Evolutionary conservation across 2,797 vertebrate genomes (phyloP).

Genomic region (Apogon hyalosoma): DNA sequence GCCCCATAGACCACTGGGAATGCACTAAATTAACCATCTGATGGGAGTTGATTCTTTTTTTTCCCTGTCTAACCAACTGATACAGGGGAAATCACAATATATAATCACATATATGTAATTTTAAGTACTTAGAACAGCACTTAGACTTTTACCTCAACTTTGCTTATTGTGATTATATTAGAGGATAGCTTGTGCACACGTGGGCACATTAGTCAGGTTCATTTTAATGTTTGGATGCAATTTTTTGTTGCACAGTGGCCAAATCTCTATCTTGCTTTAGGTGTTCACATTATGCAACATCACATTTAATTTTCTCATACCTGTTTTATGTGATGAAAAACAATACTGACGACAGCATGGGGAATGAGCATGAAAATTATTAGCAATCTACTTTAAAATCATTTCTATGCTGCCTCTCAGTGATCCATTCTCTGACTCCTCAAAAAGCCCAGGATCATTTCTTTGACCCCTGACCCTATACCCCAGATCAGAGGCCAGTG

Average conservation of each 20-base stretch:
- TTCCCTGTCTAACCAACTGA: no score
- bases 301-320: slow-evolving; percentile 1
- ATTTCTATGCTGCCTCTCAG: slow-evolving; percentile 16
- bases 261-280: slow-evolving; percentile 45
- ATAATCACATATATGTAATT: no score
- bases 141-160: slow-evolving; percentile 26
- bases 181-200: slow-evolving; percentile 18
- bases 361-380: slow-evolving; percentile 11
- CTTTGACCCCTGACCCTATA: slow-evolving; percentile 41
- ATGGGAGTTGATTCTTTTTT: not conserved
- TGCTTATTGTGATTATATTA: slow-evolving; percentile 7
- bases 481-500: slow-evolving; percentile 77
- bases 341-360: not conserved
- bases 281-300: slow-evolving; percentile 22
- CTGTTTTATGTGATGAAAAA: slow-evolving; percentile 2
- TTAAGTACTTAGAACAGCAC: slow-evolving; percentile 17
- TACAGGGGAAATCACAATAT: no score
- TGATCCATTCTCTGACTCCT: slow-evolving; percentile 29
- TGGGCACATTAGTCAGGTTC: slow-evolving; percentile 7
- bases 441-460: slow-evolving; percentile 28
- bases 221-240: slow-evolving; percentile 15
- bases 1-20: slow-evolving; percentile 2
- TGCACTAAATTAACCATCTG: slow-evolving; percentile 19
- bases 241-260: slow-evolving; percentile 59
- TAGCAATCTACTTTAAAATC: slow-evolving; percentile 11